Conservation (phyloP, 2,797 vertebrate species). For the Limnodromus scolopaceus region DNA sequence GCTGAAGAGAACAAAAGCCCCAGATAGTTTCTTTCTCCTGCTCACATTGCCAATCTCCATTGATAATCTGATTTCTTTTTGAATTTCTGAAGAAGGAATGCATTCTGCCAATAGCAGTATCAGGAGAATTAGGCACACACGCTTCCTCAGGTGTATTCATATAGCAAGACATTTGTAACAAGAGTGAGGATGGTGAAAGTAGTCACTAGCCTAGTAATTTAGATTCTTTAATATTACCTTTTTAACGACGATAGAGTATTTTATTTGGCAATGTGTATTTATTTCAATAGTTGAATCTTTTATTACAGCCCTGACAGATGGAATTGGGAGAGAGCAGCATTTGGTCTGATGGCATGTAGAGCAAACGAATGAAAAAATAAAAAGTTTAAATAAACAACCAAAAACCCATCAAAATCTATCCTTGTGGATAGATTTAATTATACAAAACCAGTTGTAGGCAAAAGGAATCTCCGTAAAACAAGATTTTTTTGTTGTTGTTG, state of each 20-base stretch:
- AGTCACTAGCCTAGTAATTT: not conserved
- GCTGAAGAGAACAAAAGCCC: not conserved
- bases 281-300: not conserved
- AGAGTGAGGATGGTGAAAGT: not conserved
- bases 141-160: not conserved
- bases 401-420: not conserved
- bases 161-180: not conserved
- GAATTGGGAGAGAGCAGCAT: not conserved
- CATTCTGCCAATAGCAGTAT: not conserved
- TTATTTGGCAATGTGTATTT: not conserved
- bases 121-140: not conserved
- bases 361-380: not conserved
- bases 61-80: not conserved
- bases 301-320: not conserved
- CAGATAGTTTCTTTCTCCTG: not conserved
- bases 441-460: not conserved
- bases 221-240: not conserved
- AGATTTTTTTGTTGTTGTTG: not conserved
- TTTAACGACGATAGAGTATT: not conserved
- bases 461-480: not conserved
- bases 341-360: not conserved
- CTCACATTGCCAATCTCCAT: not conserved
- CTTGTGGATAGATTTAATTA: constrained; percentile 32
- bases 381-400: not conserved
- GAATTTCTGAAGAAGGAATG: not conserved